Conservation (phyloP, 2,113 vertebrate species). For the Macheiramphus alcinus region DNA sequence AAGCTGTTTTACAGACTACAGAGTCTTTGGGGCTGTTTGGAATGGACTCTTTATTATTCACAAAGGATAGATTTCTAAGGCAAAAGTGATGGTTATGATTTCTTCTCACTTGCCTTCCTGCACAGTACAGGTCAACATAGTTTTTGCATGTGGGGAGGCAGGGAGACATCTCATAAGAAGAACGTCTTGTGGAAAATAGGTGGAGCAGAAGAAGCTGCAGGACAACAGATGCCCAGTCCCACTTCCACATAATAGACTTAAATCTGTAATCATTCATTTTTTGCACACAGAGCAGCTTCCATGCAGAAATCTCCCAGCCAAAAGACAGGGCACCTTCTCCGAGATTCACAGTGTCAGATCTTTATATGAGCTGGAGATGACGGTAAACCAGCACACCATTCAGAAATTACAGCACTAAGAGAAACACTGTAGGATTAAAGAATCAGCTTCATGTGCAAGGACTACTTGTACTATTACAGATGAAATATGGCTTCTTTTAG, state of each 20-base stretch:
- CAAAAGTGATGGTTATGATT: background rate
- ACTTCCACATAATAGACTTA: background rate
- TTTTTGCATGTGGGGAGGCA: background rate
- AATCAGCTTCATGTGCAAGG: background rate
- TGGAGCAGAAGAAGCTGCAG: background rate
- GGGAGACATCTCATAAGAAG: background rate
- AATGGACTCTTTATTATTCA: background rate
- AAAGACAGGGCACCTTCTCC: background rate
- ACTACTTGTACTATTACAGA: background rate
- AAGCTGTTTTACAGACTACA: background rate
- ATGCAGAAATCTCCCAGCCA: background rate
- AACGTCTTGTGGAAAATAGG: background rate
- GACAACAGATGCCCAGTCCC: background rate
- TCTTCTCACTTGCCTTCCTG: background rate
- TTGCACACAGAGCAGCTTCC: background rate
- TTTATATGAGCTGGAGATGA: background rate
- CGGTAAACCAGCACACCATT: background rate
- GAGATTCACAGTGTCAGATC: background rate
- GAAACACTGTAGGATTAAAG: background rate
- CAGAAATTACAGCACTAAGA: background rate
- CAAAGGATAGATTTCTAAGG: background rate
- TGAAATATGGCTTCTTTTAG: background rate
- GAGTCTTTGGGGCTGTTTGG: background rate
- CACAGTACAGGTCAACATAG: background rate
- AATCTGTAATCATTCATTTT: background rate